Base-by-base conservation (phyloP, 2,797 vertebrate species). In the Siniperca undulata region DNA sequence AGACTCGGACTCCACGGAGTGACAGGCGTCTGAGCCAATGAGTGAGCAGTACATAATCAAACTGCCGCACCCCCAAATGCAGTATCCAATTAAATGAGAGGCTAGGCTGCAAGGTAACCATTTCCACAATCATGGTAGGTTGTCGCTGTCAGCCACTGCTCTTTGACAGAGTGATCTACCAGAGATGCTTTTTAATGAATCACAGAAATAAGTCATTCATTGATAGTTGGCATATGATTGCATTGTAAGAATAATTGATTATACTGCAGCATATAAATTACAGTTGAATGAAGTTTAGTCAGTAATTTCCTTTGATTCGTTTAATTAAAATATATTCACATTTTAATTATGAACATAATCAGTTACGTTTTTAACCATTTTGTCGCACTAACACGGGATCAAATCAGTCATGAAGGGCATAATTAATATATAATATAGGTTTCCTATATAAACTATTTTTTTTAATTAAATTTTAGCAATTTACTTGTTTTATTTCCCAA, bases 51-150 rank as follows among this genome's bases (percentile, higher is more conserved):
- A 87, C 61, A 60, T 75, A 40, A 81, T 42, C 10, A 1, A 17
- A 16, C 10, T 5, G 30, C 53, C 85, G 11, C 89, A 55, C 84
- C 79, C 59, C 58, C 53, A 55, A 60, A 76, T 0, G 48, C 48
- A 77, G 12, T 3, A 78, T 36, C 93, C 94, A 96, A 95, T 95
- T 55, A 82, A 0, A 66, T 86, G 71, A 22, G 44, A 46, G 0
- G 0, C 3, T 9, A 0, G 36, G 72, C 67, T 42, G 78, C 66
- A 66, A 0, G 34, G 75, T 76, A 34, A 86, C 84, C 36, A 87
- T 94, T 95, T 95, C 94, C 93, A 93, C 82, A 70, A 93, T 78
- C 85, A 85, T 0, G 70, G 17, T 94, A 86, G 92, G 92, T 87
- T 95, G 95, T 92, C 74, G 30, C 64, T 78, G 80, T 90, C 92